Percentiles rank a stretch among this genome's conserved stretches.
Conservation (phyloP, 2,888 invertebrate species). For the Drosophila pullipes region DNA sequence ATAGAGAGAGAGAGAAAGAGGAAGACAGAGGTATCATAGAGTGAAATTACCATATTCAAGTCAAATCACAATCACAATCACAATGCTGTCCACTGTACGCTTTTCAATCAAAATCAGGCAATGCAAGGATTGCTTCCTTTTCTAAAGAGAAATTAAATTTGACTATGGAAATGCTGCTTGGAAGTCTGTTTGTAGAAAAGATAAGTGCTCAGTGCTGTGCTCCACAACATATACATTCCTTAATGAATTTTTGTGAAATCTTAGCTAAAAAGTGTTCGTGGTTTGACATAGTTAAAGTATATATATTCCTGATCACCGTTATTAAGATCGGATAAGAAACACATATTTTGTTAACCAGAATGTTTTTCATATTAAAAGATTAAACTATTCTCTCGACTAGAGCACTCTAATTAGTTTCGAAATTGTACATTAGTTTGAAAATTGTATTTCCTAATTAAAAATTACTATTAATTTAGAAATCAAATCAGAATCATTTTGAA, state of each 20-base stretch:
- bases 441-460: not conserved
- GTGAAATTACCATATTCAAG: constrained; percentile 74
- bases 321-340: not conserved
- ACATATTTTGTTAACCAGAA: not conserved
- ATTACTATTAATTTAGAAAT: not conserved
- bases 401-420: not conserved
- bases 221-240: not conserved
- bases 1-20: not conserved
- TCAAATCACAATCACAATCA: constrained; percentile 74
- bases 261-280: not conserved
- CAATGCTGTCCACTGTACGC: constrained; percentile 60
- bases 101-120: constrained; percentile 70
- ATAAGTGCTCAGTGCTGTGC: not conserved
- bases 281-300: not conserved
- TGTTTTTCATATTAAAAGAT: not conserved
- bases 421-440: not conserved
- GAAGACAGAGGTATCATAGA: constrained; percentile 9
- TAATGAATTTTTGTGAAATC: not conserved
- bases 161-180: not conserved
- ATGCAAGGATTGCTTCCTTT: constrained; percentile 58
- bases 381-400: not conserved
- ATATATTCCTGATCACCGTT: not conserved
- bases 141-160: constrained; percentile 34
- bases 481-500: not conserved
- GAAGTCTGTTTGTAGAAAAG: not conserved